Conservation (phyloP, 2,888 invertebrate genomes). For the Aethes cnicana region DNA sequence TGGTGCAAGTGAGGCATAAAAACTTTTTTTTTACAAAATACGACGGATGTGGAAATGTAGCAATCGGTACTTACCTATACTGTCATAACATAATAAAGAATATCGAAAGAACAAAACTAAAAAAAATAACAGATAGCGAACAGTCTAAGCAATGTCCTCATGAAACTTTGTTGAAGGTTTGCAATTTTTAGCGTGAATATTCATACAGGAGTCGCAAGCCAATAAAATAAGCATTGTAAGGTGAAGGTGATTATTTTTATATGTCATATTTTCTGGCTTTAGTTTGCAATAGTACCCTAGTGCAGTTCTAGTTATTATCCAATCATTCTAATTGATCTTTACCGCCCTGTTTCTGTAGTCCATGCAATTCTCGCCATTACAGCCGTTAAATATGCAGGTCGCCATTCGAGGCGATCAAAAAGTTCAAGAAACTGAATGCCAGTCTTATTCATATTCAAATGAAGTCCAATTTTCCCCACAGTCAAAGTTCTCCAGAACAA, state of each 20-base stretch:
- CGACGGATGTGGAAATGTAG: too few relatives aligned
- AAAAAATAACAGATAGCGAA: too few relatives aligned
- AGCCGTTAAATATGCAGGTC: slow-evolving; percentile 21
- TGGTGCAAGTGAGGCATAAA: too few relatives aligned
- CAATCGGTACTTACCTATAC: too few relatives aligned
- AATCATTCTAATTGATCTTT: slow-evolving; percentile 22
- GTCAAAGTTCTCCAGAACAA: background rate
- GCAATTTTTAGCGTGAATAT: too few relatives aligned
- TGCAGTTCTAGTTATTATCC: slow-evolving; percentile 8
- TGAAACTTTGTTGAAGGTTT: too few relatives aligned
- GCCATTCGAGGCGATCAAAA: background rate
- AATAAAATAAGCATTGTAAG: background rate
- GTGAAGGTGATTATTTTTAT: background rate
- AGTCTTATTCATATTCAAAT: background rate
- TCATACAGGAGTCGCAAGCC: too few relatives aligned
- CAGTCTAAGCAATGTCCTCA: too few relatives aligned
- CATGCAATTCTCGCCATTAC: slow-evolving; percentile 15
- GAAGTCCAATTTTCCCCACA: background rate
- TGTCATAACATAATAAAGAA: too few relatives aligned
- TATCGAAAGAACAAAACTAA: too few relatives aligned
- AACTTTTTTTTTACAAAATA: too few relatives aligned
- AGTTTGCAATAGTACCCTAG: background rate
- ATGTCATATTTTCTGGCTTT: background rate
- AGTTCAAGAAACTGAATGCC: background rate
- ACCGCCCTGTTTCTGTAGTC: slow-evolving; percentile 17